Conservation (phyloP, 2,113 vertebrate genomes). For the Alouatta palliata region DNA sequence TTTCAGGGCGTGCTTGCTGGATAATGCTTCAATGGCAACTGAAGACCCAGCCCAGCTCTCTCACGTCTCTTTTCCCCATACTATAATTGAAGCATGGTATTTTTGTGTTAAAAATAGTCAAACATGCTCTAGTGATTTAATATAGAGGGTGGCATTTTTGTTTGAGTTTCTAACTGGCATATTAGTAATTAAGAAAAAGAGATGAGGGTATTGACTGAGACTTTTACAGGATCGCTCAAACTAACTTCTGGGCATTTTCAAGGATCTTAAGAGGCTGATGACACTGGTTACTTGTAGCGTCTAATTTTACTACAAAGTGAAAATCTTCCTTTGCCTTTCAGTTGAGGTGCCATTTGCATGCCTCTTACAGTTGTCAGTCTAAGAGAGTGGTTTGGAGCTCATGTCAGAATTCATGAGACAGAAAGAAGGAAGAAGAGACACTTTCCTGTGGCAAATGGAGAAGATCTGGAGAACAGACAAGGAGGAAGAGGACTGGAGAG, state of each 20-base stretch:
- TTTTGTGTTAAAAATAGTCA: slow-evolving; percentile 48
- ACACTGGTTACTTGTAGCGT: background rate
- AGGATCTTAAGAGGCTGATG: background rate
- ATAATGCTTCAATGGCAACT: background rate
- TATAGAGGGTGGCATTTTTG: background rate
- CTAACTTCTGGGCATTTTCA: slow-evolving; percentile 16
- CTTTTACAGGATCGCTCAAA: slow-evolving; percentile 27
- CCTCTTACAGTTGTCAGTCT: background rate
- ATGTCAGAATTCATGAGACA: background rate
- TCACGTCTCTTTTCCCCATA: background rate
- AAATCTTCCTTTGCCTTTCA: background rate
- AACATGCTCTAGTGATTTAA: slow-evolving; percentile 48
- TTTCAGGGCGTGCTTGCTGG: background rate
- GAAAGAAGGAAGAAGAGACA: background rate
- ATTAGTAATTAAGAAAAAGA: slow-evolving; percentile 1
- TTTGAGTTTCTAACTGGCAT: background rate
- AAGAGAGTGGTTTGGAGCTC: background rate
- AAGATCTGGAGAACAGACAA: background rate
- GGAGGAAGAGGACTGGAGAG: background rate
- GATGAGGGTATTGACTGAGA: background rate
- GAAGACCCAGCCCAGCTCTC: background rate
- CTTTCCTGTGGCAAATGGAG: background rate
- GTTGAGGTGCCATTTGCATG: background rate
- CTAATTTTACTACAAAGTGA: slow-evolving; percentile 7
- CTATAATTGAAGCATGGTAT: slow-evolving; percentile 2